These are phyloP conservation scores for Dendroctonus ponderosae DNA, from an alignment of 1,140 invertebrate genomes.

Conservation along the genomic window DNA sequence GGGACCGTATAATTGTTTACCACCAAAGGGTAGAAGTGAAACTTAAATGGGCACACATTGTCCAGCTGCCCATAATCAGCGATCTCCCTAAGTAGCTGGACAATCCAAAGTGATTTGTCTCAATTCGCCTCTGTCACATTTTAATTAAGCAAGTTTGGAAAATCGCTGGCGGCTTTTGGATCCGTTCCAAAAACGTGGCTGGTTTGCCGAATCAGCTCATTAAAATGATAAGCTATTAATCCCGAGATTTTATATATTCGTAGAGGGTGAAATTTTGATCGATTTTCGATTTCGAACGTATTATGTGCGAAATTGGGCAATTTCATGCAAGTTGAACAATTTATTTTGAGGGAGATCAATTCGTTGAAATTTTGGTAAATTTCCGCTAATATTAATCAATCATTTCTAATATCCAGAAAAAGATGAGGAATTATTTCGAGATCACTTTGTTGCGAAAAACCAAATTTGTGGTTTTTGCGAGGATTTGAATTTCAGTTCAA, in stretches of 20 bases:
- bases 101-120: constrained; percentile 1
- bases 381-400: no score
- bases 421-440: no score
- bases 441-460: no score
- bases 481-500: no score
- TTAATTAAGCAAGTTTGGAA: constrained; percentile 19
- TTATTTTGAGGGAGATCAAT: constrained; percentile 1
- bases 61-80: not conserved
- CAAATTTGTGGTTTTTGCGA: no score
- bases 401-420: no score
- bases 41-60: not conserved
- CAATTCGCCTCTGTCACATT: constrained; percentile 4
- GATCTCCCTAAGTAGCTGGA: not conserved
- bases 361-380: not conserved
- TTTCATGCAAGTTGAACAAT: constrained; percentile 1
- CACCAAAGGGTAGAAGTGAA: not conserved
- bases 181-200: not conserved
- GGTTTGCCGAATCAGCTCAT: not conserved
- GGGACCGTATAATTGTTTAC: no score
- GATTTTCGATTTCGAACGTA: not conserved
- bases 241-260: constrained; percentile 1
- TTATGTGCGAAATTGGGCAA: constrained; percentile 14
- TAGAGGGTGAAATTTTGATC: constrained; percentile 4
- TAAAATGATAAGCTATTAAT: constrained; percentile 4
- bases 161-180: constrained; percentile 5